phyloP scores from a whole-genome alignment of 2,797 vertebrate species.

The Rhinichthys osculus region DNA sequence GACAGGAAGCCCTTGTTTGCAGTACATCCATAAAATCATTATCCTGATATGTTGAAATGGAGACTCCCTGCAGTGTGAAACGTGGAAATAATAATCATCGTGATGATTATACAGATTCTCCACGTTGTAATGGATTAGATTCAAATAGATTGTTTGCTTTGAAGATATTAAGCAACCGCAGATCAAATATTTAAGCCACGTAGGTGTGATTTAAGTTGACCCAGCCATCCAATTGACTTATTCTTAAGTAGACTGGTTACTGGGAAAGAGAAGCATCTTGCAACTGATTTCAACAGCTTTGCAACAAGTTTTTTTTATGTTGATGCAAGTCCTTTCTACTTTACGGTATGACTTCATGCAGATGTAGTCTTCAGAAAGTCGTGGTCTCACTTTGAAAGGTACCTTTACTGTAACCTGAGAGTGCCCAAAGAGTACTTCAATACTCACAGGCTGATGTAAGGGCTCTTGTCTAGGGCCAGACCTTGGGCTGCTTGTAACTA shows the following conservation, averaged over 20 bases:
- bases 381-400: not conserved
- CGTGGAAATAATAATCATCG: slow-evolving; percentile 6
- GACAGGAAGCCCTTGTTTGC: not conserved
- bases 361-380: slow-evolving; percentile 21
- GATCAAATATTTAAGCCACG: slow-evolving; percentile 18
- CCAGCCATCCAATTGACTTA: not conserved
- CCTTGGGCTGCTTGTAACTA: slow-evolving; percentile 31
- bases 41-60: not conserved
- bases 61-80: slow-evolving; percentile 24
- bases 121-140: slow-evolving; percentile 10
- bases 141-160: slow-evolving; percentile 33
- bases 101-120: slow-evolving; percentile 19
- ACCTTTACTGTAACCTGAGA: not conserved
- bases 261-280: not conserved
- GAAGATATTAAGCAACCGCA: slow-evolving; percentile 9
- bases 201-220: not conserved
- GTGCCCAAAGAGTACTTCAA: slow-evolving; percentile 19
- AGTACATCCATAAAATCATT: not conserved
- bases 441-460: slow-evolving; percentile 31
- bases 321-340: slow-evolving; percentile 1
- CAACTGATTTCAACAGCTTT: slow-evolving; percentile 23
- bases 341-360: not conserved
- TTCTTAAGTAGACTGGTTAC: not conserved
- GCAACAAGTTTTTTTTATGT: not conserved
- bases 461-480: slow-evolving; percentile 40